Evolutionary conservation across 2,113 vertebrate genomes (phyloP), one percentile per base, ranked within the genome.

Genomic region (Oophaga pumilio): DNA sequence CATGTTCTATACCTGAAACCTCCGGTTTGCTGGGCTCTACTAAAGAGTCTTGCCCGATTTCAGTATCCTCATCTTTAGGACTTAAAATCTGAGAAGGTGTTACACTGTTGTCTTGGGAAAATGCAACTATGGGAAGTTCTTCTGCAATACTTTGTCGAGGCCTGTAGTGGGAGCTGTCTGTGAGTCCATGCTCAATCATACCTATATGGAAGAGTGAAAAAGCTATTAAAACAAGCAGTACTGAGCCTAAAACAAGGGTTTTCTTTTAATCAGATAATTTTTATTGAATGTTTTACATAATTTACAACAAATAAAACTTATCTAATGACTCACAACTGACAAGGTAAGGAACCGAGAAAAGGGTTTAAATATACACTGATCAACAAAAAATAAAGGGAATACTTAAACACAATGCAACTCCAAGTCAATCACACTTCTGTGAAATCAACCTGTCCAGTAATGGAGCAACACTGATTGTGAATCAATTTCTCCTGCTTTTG

Each of bases 141-240:
- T 99, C 97, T 0, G 97, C 97, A 28, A 94, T 1, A 60, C 97
- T 98, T 91, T 94, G 96, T 89, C 94, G 95, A 0, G 97, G 96
- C 76, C 92, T 94, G 77, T 99, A 99, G 79, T 97, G 97, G 12
- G 98, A 99, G 66, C 96, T 96, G 93, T 99, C 97, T 71, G 93
- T 94, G 84, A 99, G 96, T 88, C 98, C 98, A 59, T 98, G 97
- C 88, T 99, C 98, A 33, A 99, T 96, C 97, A 99, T 96, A 64
- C 98, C 98, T 99, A 87, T 20, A 91, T 2, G 15, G 22, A 84
- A 89, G 86, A 10, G 7, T 64, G 26, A 89, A 14, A 13, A 20
- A 76, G 33, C 28, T 24, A 79, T 82, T 89, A 90, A 89, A 90
- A 87, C 4, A 88, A 60, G 74, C 69, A 86, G 60, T 74, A 11